These are phyloP conservation scores for Allolobophora icterica DNA, from an alignment of 2,888 invertebrate species.

Conservation along the genomic window DNA sequence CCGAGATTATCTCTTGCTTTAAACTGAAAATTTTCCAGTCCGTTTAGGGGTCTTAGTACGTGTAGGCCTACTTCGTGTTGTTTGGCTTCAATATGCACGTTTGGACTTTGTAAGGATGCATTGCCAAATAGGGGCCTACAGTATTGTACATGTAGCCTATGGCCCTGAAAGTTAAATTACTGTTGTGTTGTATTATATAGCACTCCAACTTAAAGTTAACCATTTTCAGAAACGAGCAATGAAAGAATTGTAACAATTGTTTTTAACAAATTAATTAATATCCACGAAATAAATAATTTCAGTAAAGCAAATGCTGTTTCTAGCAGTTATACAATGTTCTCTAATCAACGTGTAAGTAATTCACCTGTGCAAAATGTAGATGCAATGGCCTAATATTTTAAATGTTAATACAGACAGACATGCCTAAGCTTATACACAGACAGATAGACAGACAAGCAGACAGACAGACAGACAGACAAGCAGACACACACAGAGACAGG, in stretches of 20 bases:
- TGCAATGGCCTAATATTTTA: not conserved
- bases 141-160: too few species aligned
- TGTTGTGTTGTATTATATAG: too few species aligned
- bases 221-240: too few species aligned
- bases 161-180: too few species aligned
- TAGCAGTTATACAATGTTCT: constrained; percentile 1
- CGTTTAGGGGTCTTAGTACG: too few species aligned
- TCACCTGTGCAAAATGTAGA: not conserved
- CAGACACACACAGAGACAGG: not conserved
- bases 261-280: not conserved
- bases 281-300: not conserved
- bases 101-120: too few species aligned
- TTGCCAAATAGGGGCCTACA: too few species aligned
- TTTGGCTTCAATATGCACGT: too few species aligned
- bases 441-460: not conserved
- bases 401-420: not conserved
- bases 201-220: too few species aligned
- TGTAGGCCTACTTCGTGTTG: too few species aligned
- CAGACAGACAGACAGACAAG: not conserved
- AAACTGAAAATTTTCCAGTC: too few species aligned
- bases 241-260: not conserved
- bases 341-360: not conserved
- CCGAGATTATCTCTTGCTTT: too few species aligned
- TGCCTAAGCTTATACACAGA: not conserved
- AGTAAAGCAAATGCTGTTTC: not conserved